Percentiles rank a stretch among this genome's conserved stretches.
Conservation (phyloP, 2,888 invertebrate genomes). For the Plutella xylostella region DNA sequence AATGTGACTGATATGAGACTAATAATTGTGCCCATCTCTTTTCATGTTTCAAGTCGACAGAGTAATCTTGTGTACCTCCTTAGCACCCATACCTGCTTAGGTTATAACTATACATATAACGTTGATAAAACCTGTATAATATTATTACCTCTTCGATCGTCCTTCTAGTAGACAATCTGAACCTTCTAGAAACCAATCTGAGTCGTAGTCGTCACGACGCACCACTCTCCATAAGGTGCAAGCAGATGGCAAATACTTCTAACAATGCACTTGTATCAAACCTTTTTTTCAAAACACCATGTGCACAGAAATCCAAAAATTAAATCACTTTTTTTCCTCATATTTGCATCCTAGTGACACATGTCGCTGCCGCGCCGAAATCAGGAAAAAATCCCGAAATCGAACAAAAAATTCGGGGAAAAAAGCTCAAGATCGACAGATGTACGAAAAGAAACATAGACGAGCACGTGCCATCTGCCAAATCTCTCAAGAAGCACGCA, state of each 20-base stretch:
- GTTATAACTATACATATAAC: too few species aligned
- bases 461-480: slow-evolving; percentile 68
- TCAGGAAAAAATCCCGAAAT: slow-evolving; percentile 17
- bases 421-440: slow-evolving; percentile 55
- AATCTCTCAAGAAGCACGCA: slow-evolving; percentile 45
- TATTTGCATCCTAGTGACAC: slow-evolving; percentile 65
- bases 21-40: too few species aligned
- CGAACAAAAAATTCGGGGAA: slow-evolving; percentile 42
- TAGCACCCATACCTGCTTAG: too few species aligned
- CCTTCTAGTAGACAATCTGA: too few species aligned
- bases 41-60: too few species aligned
- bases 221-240: slow-evolving; percentile 37
- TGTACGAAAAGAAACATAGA: slow-evolving; percentile 53
- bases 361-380: slow-evolving; percentile 45
- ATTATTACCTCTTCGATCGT: too few species aligned
- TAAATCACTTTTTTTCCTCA: slow-evolving; percentile 47
- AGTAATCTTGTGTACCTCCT: too few species aligned
- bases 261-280: slow-evolving; percentile 54
- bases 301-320: slow-evolving; percentile 43
- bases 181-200: too few species aligned
- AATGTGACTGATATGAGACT: too few species aligned
- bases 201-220: too few species aligned
- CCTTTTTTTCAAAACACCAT: slow-evolving; percentile 59
- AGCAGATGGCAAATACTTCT: slow-evolving; percentile 45
- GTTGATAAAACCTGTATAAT: too few species aligned